Evolutionary conservation across 2,113 vertebrate genomes (phyloP), one percentile per base, ranked within the genome.

Genomic region (Salvelinus sp.): DNA sequence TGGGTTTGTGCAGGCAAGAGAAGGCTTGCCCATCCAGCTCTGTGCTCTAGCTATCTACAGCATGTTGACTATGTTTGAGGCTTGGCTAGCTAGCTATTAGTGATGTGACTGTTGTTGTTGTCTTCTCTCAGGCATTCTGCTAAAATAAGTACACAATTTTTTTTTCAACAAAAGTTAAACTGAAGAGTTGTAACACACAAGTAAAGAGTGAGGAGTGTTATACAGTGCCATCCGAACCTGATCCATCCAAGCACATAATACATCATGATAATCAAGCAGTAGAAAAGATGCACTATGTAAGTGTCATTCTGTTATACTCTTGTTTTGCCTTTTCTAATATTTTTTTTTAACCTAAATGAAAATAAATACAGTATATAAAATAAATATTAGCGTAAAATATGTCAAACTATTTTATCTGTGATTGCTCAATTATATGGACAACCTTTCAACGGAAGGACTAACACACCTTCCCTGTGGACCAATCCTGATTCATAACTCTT

Each of bases 341-440:
- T 88, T 90, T 91, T 90, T 92, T 92, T 84, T 50, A 86, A 82
- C 81, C 77, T 79, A 76, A 77, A 82, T 75, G 72, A 88, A 86
- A 79, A 72, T 82, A 79, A 85, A 71, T 79, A 75, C 83, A 69
- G 72, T 82, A 79, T 87, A 69, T 82, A 80, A 69, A 82, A 75
- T 68, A 77, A 76, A 85, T 44, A 12, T 44, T 12, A 78, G 72
- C 22, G 44, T 62, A 74, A 76, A 65, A 75, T 83, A 83, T 78
- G 78, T 62, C 71, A 80, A 73, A 76, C 62, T 82, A 80, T 85
- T 83, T 87, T 77, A 86, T 86, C 27, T 83, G 79, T 86, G 81
- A 75, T 77, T 63, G 73, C 38, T 82, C 38, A 44, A 44, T 44
- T 10, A 44, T 85, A 86, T 14, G 44, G 71, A 82, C 76, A 73